Conservation (phyloP, 2,113 vertebrate species). For the Spermophilus dauricus region DNA sequence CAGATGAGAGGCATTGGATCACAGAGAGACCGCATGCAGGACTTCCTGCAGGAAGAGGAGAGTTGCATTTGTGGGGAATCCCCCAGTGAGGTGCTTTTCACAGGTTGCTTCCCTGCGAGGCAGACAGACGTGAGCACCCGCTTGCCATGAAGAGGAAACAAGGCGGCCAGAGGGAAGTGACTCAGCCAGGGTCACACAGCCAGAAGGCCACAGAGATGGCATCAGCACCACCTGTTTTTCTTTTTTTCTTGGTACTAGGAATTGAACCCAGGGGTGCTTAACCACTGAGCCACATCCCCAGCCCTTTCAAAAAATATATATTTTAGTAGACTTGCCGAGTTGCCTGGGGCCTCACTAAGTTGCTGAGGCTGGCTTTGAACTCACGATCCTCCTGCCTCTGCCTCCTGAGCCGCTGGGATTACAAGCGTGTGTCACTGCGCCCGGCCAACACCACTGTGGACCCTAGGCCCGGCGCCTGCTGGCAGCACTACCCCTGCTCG, state of each 20-base stretch:
- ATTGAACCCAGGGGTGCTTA: no score
- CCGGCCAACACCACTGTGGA: no score
- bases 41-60: constrained; percentile 53
- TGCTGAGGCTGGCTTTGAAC: no score
- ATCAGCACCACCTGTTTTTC: not conserved
- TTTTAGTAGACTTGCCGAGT: no score
- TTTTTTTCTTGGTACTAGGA: no score
- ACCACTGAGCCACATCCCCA: no score
- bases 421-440: no score
- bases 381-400: no score
- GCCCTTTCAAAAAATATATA: no score
- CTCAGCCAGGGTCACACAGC: constrained; percentile 28
- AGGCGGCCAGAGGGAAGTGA: constrained; percentile 50
- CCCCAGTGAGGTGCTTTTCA: not conserved
- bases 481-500: not conserved
- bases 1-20: rapidly evolving
- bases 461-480: not conserved
- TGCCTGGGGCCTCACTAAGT: no score
- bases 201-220: not conserved
- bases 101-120: not conserved
- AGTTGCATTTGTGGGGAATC: not conserved
- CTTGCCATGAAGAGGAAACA: constrained; percentile 30
- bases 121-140: not conserved
- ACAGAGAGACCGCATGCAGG: not conserved
- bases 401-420: no score